phyloP scores from a whole-genome alignment of 2,113 vertebrate genomes.

The Prionailurus bengalensis region DNA sequence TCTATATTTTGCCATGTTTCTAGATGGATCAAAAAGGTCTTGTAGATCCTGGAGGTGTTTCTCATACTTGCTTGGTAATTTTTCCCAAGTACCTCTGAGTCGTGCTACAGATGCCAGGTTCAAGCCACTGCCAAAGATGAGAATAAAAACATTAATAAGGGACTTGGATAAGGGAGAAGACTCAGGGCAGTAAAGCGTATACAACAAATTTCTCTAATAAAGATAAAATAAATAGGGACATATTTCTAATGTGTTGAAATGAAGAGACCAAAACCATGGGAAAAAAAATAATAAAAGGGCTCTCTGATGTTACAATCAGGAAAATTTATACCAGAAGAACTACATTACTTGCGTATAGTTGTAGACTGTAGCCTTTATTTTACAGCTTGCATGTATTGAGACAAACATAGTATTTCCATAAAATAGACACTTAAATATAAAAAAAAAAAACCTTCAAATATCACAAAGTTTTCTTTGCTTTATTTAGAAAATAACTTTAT shows the following conservation, averaged over 20 bases:
- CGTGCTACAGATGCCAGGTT: conserved; percentile 96
- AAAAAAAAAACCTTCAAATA: background rate
- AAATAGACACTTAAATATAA: background rate
- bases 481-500: conserved; percentile 26
- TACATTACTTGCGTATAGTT: background rate
- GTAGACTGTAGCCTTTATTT: background rate
- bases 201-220: conserved; percentile 13
- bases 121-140: conserved; percentile 91
- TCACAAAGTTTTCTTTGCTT: background rate
- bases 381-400: background rate
- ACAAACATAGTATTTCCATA: background rate
- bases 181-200: background rate
- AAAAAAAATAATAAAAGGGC: background rate
- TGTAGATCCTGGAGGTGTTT: conserved; percentile 97
- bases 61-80: conserved; percentile 97
- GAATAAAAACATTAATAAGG: conserved; percentile 62
- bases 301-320: conserved; percentile 21
- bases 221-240: background rate
- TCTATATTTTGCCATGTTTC: conserved; percentile 99
- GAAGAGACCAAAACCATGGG: background rate
- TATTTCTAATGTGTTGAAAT: background rate
- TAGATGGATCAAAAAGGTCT: conserved; percentile 97
- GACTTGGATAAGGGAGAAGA: background rate
- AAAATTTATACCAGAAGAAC: conserved; percentile 37
- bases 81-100: conserved; percentile 96